Base-by-base conservation (phyloP, 2,797 vertebrate species). In the Poecilia picta region DNA sequence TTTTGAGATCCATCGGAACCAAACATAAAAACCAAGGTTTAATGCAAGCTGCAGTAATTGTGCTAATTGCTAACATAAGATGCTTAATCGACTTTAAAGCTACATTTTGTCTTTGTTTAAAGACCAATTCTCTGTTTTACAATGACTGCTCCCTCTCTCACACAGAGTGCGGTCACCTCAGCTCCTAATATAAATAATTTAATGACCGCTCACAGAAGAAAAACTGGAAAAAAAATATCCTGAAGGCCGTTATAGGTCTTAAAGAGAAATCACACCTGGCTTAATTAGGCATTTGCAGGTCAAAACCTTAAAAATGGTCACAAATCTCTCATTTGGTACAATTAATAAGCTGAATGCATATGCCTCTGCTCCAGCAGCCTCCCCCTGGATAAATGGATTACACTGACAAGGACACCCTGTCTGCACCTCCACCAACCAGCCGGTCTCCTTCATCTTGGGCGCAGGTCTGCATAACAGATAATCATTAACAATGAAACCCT, bases 291-390 rank as follows among this genome's bases (percentile, higher is more conserved):
- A 15, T 70, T 28, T 43, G 41, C 13, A 46, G 1, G n/a, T 31
- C 68, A 72, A 72, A 72, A 10, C 41, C 18, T 41, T 7, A 3
- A 45, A 70, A 70, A 68, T 72, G 25, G 68, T 72, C 43, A 28
- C 25, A 72, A 72, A 46, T 45, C n/a, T 72, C 68, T 70, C 20
- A 70, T 43, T 43, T 43, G 66, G 62, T 82, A 84, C 85, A 86
- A 94, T 95, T 93, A 95, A 95, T 95, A 87, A 93, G 90, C 85
- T 85, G 80, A 89, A 87, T 86, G 83, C 79, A 81, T 89, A 86
- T 86, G 87, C 86, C 80, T 81, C 73, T 53, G 81, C 76, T 91
- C 79, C 82, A 73, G 66, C 53, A 79, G 82, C 88, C 77, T 62
- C 77, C 78, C 80, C 82, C 84, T 23, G 86, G 84, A 89, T 91